Evolutionary conservation across 2,797 vertebrate genomes (phyloP).

Genomic region (Oreonectes daqikongensis): DNA sequence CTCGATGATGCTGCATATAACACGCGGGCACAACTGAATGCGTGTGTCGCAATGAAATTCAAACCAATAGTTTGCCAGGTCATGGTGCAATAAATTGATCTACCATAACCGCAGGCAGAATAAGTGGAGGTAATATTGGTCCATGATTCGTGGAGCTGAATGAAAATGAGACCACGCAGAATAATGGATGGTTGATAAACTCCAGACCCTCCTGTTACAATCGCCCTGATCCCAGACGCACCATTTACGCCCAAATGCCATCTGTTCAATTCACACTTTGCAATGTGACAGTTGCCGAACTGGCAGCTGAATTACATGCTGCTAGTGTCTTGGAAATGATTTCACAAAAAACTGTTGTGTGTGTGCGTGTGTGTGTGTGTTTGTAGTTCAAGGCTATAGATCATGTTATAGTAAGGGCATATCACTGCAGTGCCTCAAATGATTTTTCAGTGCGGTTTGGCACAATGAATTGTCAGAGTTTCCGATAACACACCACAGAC

Average conservation of each 20-base stretch:
- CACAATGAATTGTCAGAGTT: constrained; percentile 33
- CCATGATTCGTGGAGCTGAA: constrained; percentile 40
- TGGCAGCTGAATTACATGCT: constrained; percentile 51
- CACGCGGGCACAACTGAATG: not conserved
- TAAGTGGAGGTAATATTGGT: constrained; percentile 35
- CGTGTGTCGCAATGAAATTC: constrained; percentile 2
- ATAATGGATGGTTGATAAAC: constrained; percentile 51
- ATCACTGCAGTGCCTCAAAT: constrained; percentile 28
- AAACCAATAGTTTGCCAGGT: constrained; percentile 25
- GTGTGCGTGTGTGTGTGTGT: constrained; percentile 27
- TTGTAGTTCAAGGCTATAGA: constrained; percentile 49
- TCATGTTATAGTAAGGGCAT: constrained; percentile 49
- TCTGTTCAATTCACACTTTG: constrained; percentile 57
- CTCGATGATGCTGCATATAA: not conserved
- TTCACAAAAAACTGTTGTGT: constrained; percentile 34
- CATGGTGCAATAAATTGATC: constrained; percentile 8
- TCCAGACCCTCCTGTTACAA: constrained; percentile 49
- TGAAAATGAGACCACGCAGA: constrained; percentile 45
- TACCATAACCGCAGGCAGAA: constrained; percentile 8
- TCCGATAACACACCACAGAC: constrained; percentile 45
- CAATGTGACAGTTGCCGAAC: constrained; percentile 52
- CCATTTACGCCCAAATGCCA: constrained; percentile 54
- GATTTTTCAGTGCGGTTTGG: constrained; percentile 37
- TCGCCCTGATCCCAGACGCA: constrained; percentile 46
- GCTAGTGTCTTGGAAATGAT: constrained; percentile 51